Evolutionary conservation across 2,888 invertebrate genomes (phyloP), one percentile per base, ranked within the genome.

Genomic region (Scaptomyza polygonia): DNA sequence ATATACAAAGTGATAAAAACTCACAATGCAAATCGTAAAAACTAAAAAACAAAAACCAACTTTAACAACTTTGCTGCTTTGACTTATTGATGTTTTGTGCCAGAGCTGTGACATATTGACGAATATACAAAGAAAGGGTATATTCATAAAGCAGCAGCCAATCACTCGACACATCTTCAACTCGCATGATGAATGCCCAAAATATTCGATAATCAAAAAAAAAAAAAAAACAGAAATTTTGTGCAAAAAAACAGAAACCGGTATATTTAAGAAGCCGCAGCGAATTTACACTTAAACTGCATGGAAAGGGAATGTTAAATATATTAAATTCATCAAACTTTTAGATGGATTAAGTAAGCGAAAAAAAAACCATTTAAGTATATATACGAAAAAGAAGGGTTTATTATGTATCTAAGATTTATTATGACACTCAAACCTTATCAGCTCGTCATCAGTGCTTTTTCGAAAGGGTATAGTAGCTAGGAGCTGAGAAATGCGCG

Each of bases 1-100:
- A 61, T 55, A 56, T 55, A 27, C 25, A 25, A 25, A 25, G 25
- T 25, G 51, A 71, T 64, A 67, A 51, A 75, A 43, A 42, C 56
- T 45, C 14, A 81, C 81, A 81, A 81, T 81, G 82, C 65, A 79
- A 67, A 82, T 76, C 77, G 67, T 70, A 81, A 81, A 71, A 75
- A 51, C 65, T 56, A 54, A 53, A 40, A 18, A 72, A 42, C 40
- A 51, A 43, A 29, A 32, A 53, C 48, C 48, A 68, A n/a, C 21
- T 5, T 49, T 16, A 39, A 32, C 54, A 63, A 49, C 51, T 18
- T 55, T 36, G 49, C 51, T 44, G 39, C 32, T 57, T 62, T 48
- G 56, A 54, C 73, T 79, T 78, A 72, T 85, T 80, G 80, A 74
- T 68, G 67, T 76, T 82, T 72, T 75, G 48, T 54, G 74, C 68